phyloP scores from a whole-genome alignment of 1,140 invertebrate genomes.

The Papilio helenus region DNA sequence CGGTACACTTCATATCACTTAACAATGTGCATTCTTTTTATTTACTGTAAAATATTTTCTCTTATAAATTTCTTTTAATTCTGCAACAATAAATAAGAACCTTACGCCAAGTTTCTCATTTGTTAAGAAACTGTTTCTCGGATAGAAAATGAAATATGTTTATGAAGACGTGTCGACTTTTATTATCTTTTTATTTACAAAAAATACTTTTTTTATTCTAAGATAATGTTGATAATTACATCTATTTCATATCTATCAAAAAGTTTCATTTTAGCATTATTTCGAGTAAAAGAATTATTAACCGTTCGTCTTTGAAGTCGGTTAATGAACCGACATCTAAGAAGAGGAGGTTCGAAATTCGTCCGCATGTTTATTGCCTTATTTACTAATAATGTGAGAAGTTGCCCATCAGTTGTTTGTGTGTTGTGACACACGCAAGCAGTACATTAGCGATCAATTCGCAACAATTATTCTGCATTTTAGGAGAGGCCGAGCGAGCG shows the following conservation, averaged over 20 bases:
- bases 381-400: background rate
- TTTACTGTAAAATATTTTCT: too few species aligned
- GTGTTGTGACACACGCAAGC: background rate
- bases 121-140: background rate
- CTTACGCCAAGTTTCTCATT: background rate
- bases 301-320: too few species aligned
- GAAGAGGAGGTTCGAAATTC: too few species aligned
- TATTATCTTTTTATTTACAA: background rate
- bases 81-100: constrained; percentile 12
- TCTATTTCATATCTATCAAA: too few species aligned
- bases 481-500: background rate
- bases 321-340: too few species aligned
- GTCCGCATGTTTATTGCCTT: too few species aligned
- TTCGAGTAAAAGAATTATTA: too few species aligned
- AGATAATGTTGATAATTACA: too few species aligned
- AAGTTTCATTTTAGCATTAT: too few species aligned
- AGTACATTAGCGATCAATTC: background rate
- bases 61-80: background rate
- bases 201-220: background rate
- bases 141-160: background rate
- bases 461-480: constrained; percentile 24
- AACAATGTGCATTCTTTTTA: too few species aligned
- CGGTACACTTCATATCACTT: too few species aligned
- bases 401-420: background rate
- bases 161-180: background rate